phyloP scores from a whole-genome alignment of 2,888 invertebrate species.

The Chalcis sispes region DNA sequence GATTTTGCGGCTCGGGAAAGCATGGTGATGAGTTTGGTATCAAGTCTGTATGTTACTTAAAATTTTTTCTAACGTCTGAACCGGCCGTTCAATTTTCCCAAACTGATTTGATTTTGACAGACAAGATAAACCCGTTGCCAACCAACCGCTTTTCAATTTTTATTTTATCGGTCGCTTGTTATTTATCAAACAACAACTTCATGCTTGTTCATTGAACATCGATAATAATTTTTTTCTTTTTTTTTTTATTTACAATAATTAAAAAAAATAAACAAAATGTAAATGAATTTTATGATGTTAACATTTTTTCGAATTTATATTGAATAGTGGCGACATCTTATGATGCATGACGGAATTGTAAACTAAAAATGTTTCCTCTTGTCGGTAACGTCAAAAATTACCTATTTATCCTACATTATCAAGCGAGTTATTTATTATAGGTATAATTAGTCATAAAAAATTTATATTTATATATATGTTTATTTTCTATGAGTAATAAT shows the following conservation, averaged over 20 bases:
- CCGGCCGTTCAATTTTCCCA: conserved; percentile 62
- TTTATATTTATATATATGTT: too few species aligned
- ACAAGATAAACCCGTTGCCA: conserved; percentile 54
- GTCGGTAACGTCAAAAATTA: conserved; percentile 18
- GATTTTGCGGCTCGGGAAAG: conserved; percentile 70
- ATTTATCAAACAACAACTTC: not conserved
- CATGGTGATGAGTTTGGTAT: conserved; percentile 61
- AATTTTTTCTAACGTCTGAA: conserved; percentile 64
- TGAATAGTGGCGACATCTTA: conserved; percentile 38
- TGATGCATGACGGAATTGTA: not conserved
- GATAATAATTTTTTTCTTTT: not conserved
- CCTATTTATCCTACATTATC: too few species aligned
- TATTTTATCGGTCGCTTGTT: conserved; percentile 27
- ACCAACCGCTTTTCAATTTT: conserved; percentile 31
- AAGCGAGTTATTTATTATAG: too few species aligned
- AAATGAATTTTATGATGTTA: not conserved
- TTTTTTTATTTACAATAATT: too few species aligned
- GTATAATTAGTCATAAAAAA: too few species aligned
- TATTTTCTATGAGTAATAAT: too few species aligned
- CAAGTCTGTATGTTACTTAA: conserved; percentile 61
- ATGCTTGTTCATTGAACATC: too few species aligned
- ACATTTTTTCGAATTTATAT: not conserved
- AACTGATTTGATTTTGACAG: conserved; percentile 59
- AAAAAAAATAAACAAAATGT: too few species aligned
- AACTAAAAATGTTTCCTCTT: not conserved